phyloP scores from a whole-genome alignment of 1,140 invertebrate species.

The Drosophila sechellia region DNA sequence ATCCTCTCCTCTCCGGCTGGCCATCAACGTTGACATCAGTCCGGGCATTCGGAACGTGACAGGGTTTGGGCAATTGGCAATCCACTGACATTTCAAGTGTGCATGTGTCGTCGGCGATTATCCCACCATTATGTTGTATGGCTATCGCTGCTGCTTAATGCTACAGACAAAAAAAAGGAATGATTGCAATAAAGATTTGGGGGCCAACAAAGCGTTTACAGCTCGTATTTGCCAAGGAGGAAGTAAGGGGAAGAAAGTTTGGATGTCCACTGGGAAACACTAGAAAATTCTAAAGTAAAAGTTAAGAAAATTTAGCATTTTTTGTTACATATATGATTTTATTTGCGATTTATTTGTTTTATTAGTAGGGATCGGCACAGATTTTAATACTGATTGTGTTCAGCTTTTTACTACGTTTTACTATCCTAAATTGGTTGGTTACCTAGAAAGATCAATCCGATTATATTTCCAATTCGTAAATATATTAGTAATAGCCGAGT shows the following conservation, averaged over 20 bases:
- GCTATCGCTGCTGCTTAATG: neutral
- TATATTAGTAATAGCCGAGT: neutral
- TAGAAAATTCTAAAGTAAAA: neutral
- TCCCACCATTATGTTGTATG: conserved; percentile 61
- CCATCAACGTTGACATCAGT: conserved; percentile 34
- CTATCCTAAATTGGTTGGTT: too few species aligned
- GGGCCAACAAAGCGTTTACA: neutral
- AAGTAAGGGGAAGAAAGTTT: neutral
- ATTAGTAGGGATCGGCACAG: too few species aligned
- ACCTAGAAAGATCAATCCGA: neutral
- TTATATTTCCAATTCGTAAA: neutral
- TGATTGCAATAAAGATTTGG: conserved; percentile 3
- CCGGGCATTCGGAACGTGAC: conserved; percentile 50
- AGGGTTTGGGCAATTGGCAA: conserved; percentile 50
- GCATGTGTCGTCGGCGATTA: conserved; percentile 64
- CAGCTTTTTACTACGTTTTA: too few species aligned
- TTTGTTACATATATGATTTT: too few species aligned
- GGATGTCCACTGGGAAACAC: neutral
- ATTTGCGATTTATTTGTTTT: too few species aligned
- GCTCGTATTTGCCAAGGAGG: neutral
- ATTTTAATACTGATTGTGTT: too few species aligned
- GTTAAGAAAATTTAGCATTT: neutral
- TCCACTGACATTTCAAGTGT: conserved; percentile 75
- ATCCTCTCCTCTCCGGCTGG: conserved; percentile 30
- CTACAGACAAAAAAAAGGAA: conserved; percentile 12